Base-by-base conservation (phyloP, 2,113 vertebrate species). In the Pangasianodon hypophthalmus region DNA sequence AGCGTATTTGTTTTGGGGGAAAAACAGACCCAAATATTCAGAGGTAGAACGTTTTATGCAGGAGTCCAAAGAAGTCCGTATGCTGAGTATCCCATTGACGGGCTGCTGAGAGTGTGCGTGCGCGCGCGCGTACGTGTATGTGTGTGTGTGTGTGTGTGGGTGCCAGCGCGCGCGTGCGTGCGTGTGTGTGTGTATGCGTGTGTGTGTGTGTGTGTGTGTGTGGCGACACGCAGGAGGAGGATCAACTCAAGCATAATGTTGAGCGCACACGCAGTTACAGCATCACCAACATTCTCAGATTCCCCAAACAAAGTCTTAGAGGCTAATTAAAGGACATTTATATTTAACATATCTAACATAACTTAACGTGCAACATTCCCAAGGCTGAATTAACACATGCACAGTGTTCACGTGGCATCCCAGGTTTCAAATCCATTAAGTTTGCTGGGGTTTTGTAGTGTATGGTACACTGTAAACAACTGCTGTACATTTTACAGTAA, bases 11-110 rank as follows among this genome's bases (percentile, higher is more conserved):
- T 60, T 73, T 50, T 6, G 14, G 4, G 18, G 16, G 13, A 48
- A 46, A 81, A 67, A 21, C 4, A 54, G 21, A 62, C 26, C 14
- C 1, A 46, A 58, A 37, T 83, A 88, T 67, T 88, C 32, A 64
- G 16, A 82, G 32, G 56, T 50, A 86, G 69, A 86, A 50, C 46
- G 52, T 64, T 79, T 88, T 24, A 56, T 62, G 80, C 89, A 89
- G 87, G 88, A 73, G 91, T 60, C 64, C 90, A 90, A 92, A 93
- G 88, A 92, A 94, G 92, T 95, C 94, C 93, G 95, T 92, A 88
- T 88, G 88, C 85, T 77, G 88, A 88, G 64, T 90, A 93, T 95
- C 94, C 95, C 96, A 93, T 88, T 90, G 93, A 94, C 89, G 87
- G 84, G 92, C 91, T 92, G 92, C 91, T 92, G 80, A 90, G 91